phyloP scores from a whole-genome alignment of 2,797 vertebrate genomes.

The Chloroceryle inda region DNA sequence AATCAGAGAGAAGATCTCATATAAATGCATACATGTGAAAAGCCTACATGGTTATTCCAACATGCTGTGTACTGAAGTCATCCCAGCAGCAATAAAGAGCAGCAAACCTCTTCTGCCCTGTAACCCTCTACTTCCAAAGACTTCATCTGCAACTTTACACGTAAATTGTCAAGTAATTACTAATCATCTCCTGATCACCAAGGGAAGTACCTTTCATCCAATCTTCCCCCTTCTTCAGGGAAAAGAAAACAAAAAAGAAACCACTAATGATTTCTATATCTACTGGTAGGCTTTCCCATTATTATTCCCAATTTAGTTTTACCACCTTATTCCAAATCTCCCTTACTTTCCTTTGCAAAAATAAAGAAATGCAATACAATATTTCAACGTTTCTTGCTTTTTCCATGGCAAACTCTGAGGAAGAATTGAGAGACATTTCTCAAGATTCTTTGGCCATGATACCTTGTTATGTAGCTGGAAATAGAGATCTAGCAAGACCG shows the following conservation, averaged over 20 bases:
- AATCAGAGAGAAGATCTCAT: not conserved
- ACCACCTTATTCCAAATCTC: not conserved
- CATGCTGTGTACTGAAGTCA: not conserved
- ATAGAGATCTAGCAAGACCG: not conserved
- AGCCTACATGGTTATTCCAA: not conserved
- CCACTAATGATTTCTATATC: not conserved
- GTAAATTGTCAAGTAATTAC: rapidly evolving
- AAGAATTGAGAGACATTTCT: not conserved
- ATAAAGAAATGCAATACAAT: not conserved
- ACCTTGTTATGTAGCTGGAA: not conserved
- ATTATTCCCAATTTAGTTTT: not conserved
- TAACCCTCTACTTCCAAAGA: not conserved
- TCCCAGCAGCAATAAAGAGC: not conserved
- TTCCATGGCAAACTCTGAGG: not conserved
- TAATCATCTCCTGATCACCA: not conserved
- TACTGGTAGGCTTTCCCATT: not conserved
- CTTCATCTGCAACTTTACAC: not conserved
- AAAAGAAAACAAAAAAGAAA: not conserved
- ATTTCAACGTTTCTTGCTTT: not conserved
- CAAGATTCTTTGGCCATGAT: not conserved
- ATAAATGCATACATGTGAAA: not conserved
- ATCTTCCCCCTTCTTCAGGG: not conserved
- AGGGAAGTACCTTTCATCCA: not conserved
- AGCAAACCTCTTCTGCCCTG: not conserved
- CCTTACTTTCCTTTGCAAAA: not conserved